Evolutionary conservation across 2,888 invertebrate species (phyloP), one percentile per base, ranked within the genome.

Genomic region (Phymatocera aterrima): DNA sequence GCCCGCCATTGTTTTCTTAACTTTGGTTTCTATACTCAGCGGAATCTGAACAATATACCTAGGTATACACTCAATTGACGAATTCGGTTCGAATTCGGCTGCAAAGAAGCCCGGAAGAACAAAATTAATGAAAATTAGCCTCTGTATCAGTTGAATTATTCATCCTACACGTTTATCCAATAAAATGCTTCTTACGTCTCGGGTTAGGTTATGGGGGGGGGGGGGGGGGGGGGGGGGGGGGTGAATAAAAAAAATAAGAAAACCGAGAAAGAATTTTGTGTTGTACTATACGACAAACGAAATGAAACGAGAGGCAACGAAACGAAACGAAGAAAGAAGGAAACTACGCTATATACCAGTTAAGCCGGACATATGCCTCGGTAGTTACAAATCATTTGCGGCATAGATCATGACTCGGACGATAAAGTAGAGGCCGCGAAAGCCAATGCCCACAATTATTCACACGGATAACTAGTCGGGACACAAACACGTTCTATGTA

Each of bases 361-460:
- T 72, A 51, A 72, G 37, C 75, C 40, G 60, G 18, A 57, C 57
- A 75, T 75, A 57, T 75, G 57, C 75, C 60, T 75, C 54, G 72
- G 72, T 48, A 54, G 75, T 75, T 28, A 75, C 75, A 75, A 75
- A 75, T 75, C 75, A 75, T 75, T 43, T 15, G 8, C 37, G 40
- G 28, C 40, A 75, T 60, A 75, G 75, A 72, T 72, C 72, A 72
- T 21, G 15, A 21, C 34, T 43, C 5, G 75, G 24, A 48, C 57
- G 60, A 60, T 54, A 75, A 75, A 75, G 75, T 43, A 75, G 4
- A 75, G 57, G 75, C 54, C 54, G 57, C 75, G 21, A 57, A 72
- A 75, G 75, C 40, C n/a, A 75, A 51, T 72, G 60, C 74, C 75
- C 57, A 60, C 60, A 75, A 75, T 75, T 75, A 75, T 75, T 75